Evolutionary conservation across 2,888 invertebrate species (phyloP).

Genomic region (Nemotelus pantherinus): DNA sequence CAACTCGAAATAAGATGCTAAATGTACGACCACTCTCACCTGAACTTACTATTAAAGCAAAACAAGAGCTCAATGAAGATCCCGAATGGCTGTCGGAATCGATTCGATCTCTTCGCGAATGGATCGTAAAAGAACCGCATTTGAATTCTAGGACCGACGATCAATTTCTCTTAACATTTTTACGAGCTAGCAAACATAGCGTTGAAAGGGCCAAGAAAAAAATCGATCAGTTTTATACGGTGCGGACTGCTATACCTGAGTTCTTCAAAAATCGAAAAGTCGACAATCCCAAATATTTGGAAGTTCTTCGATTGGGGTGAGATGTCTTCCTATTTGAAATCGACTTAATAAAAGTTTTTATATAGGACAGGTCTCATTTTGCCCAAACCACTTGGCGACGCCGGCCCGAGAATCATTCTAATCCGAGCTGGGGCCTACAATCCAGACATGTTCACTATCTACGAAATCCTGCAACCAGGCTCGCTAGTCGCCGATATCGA

Average conservation of each 20-base stretch:
- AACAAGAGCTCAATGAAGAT: slow-evolving; percentile 63
- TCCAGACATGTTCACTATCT: slow-evolving; percentile 62
- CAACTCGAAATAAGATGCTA: slow-evolving; percentile 46
- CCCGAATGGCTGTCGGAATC: slow-evolving; percentile 60
- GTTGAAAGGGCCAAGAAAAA: slow-evolving; percentile 65
- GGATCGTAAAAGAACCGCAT: slow-evolving; percentile 65
- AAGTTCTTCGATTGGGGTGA: slow-evolving; percentile 53
- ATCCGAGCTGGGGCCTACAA: slow-evolving; percentile 64
- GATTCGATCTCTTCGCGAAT: slow-evolving; percentile 62
- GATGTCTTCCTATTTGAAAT: slow-evolving; percentile 6
- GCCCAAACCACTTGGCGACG: slow-evolving; percentile 56
- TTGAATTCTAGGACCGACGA: slow-evolving; percentile 63
- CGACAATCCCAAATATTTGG: slow-evolving; percentile 46
- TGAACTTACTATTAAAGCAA: slow-evolving; percentile 57
- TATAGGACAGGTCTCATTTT: slow-evolving; percentile 53
- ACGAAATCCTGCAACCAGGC: slow-evolving; percentile 66
- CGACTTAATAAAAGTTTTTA: neutral
- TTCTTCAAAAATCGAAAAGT: slow-evolving; percentile 61
- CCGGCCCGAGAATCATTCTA: slow-evolving; percentile 64
- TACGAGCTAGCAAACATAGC: slow-evolving; percentile 66
- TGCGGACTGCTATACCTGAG: slow-evolving; percentile 67
- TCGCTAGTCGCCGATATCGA: slow-evolving; percentile 69
- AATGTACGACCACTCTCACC: slow-evolving; percentile 51
- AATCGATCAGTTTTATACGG: slow-evolving; percentile 67
- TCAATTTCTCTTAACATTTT: slow-evolving; percentile 64